Evolutionary conservation across 2,888 invertebrate genomes (phyloP).

Genomic region (Tachystola acroxantha): DNA sequence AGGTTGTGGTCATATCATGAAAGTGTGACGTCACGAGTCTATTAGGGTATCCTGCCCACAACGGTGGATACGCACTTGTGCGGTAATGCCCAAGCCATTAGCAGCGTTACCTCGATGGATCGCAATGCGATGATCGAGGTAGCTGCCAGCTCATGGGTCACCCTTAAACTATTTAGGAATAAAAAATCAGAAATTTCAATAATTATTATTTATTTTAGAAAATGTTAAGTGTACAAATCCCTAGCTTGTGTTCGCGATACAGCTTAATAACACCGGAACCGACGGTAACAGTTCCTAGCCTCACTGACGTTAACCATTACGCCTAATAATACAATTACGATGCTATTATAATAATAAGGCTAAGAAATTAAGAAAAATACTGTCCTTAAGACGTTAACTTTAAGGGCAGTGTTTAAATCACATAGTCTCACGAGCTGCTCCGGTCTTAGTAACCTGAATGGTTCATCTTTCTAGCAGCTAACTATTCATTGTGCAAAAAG

Average conservation of each 20-base stretch:
- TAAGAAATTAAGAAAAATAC: constrained; percentile 29
- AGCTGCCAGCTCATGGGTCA: no score
- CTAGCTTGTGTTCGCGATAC: constrained; percentile 54
- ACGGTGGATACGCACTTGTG: no score
- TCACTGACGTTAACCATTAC: constrained; percentile 12
- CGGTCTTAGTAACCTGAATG: background rate
- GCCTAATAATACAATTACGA: constrained; percentile 7
- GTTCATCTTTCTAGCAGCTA: constrained; percentile 24
- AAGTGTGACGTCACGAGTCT: no score
- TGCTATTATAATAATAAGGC: no score
- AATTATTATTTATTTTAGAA: constrained; percentile 55
- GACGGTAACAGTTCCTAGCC: constrained; percentile 26
- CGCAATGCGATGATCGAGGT: no score
- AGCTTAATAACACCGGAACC: constrained; percentile 28
- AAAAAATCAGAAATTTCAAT: constrained; percentile 21
- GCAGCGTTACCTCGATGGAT: no score
- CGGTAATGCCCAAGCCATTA: no score
- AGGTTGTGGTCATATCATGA: no score
- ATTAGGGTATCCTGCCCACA: no score
- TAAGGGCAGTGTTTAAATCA: constrained; percentile 36
- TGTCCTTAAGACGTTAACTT: constrained; percentile 43
- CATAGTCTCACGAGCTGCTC: constrained; percentile 16
- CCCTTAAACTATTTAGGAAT: no score
- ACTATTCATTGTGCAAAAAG: constrained; percentile 23
- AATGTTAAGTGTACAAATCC: constrained; percentile 67